Conservation (phyloP, 2,797 vertebrate species). For the Lemur catta region DNA sequence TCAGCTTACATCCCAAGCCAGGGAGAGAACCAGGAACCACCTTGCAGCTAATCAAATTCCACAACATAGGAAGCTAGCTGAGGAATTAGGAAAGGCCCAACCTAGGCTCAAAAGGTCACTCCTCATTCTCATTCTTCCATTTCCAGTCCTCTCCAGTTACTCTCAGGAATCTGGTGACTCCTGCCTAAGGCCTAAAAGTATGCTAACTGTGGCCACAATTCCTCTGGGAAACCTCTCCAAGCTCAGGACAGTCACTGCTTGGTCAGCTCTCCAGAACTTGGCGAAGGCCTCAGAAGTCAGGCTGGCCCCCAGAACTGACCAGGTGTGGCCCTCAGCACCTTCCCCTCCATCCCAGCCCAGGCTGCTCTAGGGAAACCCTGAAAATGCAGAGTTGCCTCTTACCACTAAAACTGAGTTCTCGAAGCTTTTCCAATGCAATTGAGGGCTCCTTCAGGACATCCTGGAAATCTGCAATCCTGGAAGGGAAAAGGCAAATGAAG, state of each 20-base stretch:
- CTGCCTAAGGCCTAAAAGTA: not conserved
- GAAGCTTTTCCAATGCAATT: slow-evolving; percentile 89
- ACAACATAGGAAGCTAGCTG: not conserved
- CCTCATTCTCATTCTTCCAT: not conserved
- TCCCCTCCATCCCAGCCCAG: not conserved
- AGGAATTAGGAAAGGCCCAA: not conserved
- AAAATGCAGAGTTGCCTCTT: slow-evolving; percentile 56
- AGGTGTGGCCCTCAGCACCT: not conserved
- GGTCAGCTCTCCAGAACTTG: not conserved
- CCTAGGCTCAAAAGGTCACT: not conserved
- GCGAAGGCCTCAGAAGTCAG: not conserved
- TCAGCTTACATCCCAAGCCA: not conserved
- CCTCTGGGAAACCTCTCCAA: not conserved
- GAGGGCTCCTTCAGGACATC: slow-evolving; percentile 89
- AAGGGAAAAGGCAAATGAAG: not conserved
- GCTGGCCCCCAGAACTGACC: not conserved
- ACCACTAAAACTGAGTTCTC: slow-evolving; percentile 96
- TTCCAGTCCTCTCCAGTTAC: not conserved
- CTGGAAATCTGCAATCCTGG: slow-evolving; percentile 96
- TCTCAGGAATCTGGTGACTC: not conserved
- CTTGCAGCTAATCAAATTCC: not conserved
- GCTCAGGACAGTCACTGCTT: not conserved
- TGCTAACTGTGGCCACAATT: not conserved
- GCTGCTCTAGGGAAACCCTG: no score
- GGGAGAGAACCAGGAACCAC: not conserved